These are phyloP conservation scores for Caenorhabditis drosophilae DNA, from an alignment of 2,888 invertebrate genomes.

Conservation along the genomic window DNA sequence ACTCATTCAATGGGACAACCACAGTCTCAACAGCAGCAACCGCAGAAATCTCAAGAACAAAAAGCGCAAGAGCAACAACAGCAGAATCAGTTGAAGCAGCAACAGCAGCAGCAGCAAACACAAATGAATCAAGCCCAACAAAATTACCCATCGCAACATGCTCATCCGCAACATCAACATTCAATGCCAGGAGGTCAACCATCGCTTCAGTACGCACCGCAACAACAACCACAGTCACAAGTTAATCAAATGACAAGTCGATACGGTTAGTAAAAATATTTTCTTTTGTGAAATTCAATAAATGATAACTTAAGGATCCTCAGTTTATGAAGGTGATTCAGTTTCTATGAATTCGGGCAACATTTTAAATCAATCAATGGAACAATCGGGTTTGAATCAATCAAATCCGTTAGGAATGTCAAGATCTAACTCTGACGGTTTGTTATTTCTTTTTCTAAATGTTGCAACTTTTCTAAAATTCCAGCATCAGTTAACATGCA, in stretches of 20 bases:
- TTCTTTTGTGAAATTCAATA: neutral
- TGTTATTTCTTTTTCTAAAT: no score
- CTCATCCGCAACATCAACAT: conserved; percentile 1
- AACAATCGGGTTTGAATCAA: conserved; percentile 20
- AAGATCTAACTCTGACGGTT: no score
- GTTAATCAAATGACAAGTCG: neutral
- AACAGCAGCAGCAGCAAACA: conserved; percentile 19
- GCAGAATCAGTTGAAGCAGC: conserved; percentile 13
- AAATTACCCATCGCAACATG: neutral
- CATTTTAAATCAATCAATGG: conserved; percentile 29
- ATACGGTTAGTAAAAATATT: neutral
- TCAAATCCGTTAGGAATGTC: conserved; percentile 10
- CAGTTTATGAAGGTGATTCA: neutral
- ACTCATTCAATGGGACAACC: conserved; percentile 2
- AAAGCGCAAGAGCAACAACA: conserved; percentile 12
- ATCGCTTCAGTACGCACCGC: neutral
- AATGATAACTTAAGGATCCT: neutral
- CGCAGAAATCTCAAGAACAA: conserved; percentile 4
- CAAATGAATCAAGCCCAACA: neutral
- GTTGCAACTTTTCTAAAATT: no score
- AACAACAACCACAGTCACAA: neutral
- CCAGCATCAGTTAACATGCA: neutral
- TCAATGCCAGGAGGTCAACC: neutral
- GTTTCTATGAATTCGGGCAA: conserved; percentile 1
- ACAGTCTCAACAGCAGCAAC: conserved; percentile 13